Evolutionary conservation across 2,113 vertebrate species (phyloP), one percentile per base, ranked within the genome.

Genomic region (Scomber scombrus): DNA sequence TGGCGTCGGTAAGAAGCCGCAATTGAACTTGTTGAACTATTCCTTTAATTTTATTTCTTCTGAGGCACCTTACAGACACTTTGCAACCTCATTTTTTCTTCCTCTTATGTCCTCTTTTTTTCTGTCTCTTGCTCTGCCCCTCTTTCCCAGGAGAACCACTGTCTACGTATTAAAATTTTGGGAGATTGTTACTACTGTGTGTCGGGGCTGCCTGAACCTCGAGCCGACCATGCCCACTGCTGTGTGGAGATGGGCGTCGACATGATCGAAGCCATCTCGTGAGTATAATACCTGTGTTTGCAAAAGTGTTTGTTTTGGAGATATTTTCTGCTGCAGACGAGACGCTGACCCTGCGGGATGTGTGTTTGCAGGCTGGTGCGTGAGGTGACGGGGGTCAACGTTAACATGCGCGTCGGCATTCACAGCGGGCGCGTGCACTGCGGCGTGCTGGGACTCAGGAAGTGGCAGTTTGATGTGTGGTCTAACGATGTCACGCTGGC

Each of bases 231-330:
- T 6, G 97, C 97, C 1, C 97, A 99, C 94, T 99, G 97, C 95
- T 99, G 97, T 0, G 97, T 98, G 89, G 97, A 99, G 93, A 98
- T 99, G 97, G 97, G 97, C 0, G 97, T 99, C 0, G 97, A 99
- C 95, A 98, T 98, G 97, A 98, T 98, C 0, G 97, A 99, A 90
- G 97, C 97, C 84, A 99, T 99, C 92, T 98, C 97, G 97, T 98
- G 92, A 98, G 97, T 95, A 63, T 10, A 64, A 57, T 23, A 8
- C 29, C 19, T 5, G n/a, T 43, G 12, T 75, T 77, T 60, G 26
- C 13, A 6, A 65, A 46, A 19, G 9, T 46, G 55, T 51, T 60
- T 49, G 15, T 51, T 55, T 49, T 61, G 19, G 12, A n/a, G 23
- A 11, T 16, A 12, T 40, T 58, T 50, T 43, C 16, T 2, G 4